Evolutionary conservation across 2,888 invertebrate genomes (phyloP).

Genomic region (Tenthredo distinguenda): DNA sequence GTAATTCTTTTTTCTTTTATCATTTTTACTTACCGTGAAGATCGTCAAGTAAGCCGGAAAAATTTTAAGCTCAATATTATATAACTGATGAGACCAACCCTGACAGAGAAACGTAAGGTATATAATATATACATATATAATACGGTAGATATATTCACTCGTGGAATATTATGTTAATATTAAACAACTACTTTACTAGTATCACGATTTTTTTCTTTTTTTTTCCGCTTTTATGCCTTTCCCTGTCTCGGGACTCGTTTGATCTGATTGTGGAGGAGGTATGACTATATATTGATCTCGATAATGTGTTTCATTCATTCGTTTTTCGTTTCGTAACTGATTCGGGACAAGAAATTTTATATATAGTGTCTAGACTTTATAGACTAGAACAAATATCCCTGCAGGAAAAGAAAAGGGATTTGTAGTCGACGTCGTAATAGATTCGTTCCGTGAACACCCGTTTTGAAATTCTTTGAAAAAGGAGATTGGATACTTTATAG

Average conservation of each 20-base stretch:
- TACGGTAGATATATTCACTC: background rate
- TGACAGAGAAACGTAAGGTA: background rate
- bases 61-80: constrained; percentile 25
- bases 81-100: background rate
- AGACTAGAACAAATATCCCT: background rate
- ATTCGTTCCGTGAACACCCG: background rate
- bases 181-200: constrained; percentile 43
- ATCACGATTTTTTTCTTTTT: constrained; percentile 37
- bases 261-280: background rate
- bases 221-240: background rate
- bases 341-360: background rate
- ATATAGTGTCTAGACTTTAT: background rate
- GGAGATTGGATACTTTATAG: background rate
- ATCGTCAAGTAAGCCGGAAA: constrained; percentile 12
- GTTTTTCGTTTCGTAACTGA: background rate
- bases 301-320: background rate
- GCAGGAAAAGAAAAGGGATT: background rate
- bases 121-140: constrained; percentile 3
- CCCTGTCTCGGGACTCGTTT: background rate
- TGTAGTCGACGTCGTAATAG: background rate
- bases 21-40: background rate
- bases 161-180: constrained; percentile 9
- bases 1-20: background rate
- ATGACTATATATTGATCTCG: background rate
- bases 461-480: background rate